Evolutionary conservation across 2,797 vertebrate genomes (phyloP), one percentile per base, ranked within the genome.

Genomic region (Schizopygopsis malacanthus): DNA sequence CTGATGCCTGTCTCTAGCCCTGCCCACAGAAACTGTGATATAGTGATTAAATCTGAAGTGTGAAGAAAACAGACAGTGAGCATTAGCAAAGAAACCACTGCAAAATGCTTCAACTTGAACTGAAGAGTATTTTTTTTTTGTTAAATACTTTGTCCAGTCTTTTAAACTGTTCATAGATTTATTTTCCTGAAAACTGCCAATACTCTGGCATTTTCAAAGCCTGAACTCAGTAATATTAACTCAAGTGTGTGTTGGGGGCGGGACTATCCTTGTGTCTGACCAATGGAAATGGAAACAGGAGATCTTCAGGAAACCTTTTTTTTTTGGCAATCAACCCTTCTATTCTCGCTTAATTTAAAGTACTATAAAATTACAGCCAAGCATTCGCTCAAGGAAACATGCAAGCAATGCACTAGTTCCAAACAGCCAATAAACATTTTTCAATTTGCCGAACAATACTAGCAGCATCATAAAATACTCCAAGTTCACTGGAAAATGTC

Each of bases 401-500:
- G 9, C 59, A 67, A 63, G 59, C 59, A 76, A 83, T 28, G 72
- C 22, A 20, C 28, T 75, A 37, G 59, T 25, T 75, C 20, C 37
- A 76, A 52, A 65, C 25, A 65, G 33, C 72, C 33, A 76, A 76
- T 76, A 76, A 41, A 65, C 71, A 37, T 50, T 83, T 65, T 76
- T 25, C 20, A 25, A 54, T 54, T 83, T 25, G 81, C 71, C 81
- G 50, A 83, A 43, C 72, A 52, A 67, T 52, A 52, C 72, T 54
- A 54, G 28, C 45, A 65, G 43, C 28, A 75, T 41, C 59, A 52
- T 77, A 76, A 76, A 63, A 76, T 67, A 52, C 41, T 79, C 59
- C 5, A 52, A 41, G 71, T 76, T 83, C 22, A 12, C 59, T 83
- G 82, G 72, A 83, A 83, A 83, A 77, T 4, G 20, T 77, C 59